These are phyloP conservation scores for Anser cygnoides DNA, from an alignment of 2,113 vertebrate species.

Conservation along the genomic window DNA sequence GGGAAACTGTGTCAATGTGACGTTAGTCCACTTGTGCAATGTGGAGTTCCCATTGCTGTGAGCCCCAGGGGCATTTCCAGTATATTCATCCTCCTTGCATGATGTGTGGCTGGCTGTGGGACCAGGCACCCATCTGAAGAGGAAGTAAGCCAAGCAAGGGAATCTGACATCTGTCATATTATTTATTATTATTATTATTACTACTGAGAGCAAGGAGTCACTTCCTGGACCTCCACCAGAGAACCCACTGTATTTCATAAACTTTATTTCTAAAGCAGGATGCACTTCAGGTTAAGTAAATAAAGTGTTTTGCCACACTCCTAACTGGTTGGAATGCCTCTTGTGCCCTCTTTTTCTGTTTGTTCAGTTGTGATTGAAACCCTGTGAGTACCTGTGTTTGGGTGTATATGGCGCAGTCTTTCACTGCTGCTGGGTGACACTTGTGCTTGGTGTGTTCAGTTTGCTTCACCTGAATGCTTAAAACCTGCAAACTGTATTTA, in stretches of 20 bases:
- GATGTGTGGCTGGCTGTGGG: neutral
- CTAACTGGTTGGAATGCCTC: neutral
- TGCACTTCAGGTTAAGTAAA: neutral
- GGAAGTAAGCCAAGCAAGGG: neutral
- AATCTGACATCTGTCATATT: neutral
- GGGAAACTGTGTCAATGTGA: constrained; percentile 6
- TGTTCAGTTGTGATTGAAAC: neutral
- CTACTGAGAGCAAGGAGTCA: neutral
- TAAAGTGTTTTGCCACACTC: neutral
- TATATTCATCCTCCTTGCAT: neutral
- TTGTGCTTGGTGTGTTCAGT: neutral
- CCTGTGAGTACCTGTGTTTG: rapidly evolving
- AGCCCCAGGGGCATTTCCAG: neutral
- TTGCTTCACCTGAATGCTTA: neutral
- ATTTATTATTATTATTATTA: neutral
- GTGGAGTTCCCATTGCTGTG: neutral
- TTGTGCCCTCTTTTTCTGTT: neutral
- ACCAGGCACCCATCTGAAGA: neutral
- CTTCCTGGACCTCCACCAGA: neutral
- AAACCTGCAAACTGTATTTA: neutral
- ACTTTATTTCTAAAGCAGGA: neutral
- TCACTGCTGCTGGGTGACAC: neutral
- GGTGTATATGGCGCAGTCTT: neutral
- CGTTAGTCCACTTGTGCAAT: constrained; percentile 11
- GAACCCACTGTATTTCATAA: neutral